Evolutionary conservation across 1,140 invertebrate genomes (phyloP), one percentile per base, ranked within the genome.

Genomic region (Melitaea cinxia): DNA sequence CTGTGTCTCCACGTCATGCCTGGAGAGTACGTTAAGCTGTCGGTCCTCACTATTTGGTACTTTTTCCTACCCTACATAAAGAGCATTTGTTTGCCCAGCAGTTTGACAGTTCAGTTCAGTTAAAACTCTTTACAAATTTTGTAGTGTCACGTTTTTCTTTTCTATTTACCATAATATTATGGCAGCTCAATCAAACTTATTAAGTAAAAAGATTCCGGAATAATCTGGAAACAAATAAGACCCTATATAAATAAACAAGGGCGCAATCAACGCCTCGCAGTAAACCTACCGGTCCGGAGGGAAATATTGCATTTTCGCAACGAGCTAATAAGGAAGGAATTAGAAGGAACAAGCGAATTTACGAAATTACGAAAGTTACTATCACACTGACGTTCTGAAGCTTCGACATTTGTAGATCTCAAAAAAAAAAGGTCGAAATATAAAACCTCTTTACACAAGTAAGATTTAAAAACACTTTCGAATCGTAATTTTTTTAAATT

Each of bases 281-380:
- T 60, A 65, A 65, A 39, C 45, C 62, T 49, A 65, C 10, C 15
- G 33, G 33, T 39, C 62, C 62, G 30, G 5, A 19, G 62, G 54
- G 62, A 57, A 65, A 57, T 65, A 58, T 52, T 60, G 58, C 58
- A 60, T 60, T 52, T 47, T 39, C 42, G 47, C 62, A 6, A 50
- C 54, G 54, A 52, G 45, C 42, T 56, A 58, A 65, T 65, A 65
- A 65, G 30, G 12, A 14, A 52, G 54, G 55, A 57, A 65, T 65
- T 65, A 65, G 53, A 39, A 52, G n/a, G n/a, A 33, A 49, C 12
- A 58, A 26, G 28, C 17, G 47, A 37, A 21, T 52, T 39, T 4
- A n/a, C 19, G 9, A 21, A 23, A 10, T 5, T 12, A 42, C 14
- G n/a, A 12, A 17, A 19, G 4, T 45, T 19, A 45, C 37, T 14